phyloP scores from a whole-genome alignment of 2,113 vertebrate species.

The Quiscalus mexicanus region DNA sequence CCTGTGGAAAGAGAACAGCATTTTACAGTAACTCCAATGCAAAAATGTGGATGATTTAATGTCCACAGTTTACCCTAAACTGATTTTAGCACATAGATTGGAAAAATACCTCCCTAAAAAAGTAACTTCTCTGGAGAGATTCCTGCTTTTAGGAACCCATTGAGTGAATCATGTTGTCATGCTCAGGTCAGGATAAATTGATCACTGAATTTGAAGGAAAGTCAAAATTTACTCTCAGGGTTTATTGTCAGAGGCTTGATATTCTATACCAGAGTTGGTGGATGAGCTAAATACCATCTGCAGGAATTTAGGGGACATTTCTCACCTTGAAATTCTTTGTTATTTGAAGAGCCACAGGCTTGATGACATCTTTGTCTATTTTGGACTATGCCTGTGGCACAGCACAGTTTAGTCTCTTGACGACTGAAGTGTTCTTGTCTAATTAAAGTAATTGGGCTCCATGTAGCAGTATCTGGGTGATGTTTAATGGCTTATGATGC shows the following conservation, averaged over 20 bases:
- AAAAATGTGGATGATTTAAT: not conserved
- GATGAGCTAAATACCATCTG: not conserved
- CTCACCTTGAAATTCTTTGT: not conserved
- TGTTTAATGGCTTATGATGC: slow-evolving; percentile 22
- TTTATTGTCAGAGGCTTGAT: not conserved
- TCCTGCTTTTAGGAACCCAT: not conserved
- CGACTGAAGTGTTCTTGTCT: not conserved
- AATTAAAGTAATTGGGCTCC: slow-evolving; percentile 57
- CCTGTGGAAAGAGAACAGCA: not conserved
- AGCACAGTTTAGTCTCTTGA: not conserved
- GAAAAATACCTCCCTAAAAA: not conserved
- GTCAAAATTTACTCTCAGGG: not conserved
- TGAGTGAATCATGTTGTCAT: not conserved
- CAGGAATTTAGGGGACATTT: not conserved
- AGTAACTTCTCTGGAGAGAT: not conserved
- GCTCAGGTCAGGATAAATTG: not conserved
- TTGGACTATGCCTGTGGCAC: not conserved
- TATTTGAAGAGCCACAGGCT: not conserved
- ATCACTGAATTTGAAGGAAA: not conserved
- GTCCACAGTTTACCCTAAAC: not conserved
- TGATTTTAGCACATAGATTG: not conserved
- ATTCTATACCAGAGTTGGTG: not conserved
- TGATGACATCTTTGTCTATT: slow-evolving; percentile 18
- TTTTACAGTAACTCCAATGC: not conserved
- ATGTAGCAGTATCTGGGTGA: slow-evolving; percentile 17